Percentiles rank a stretch among this genome's conserved stretches.
Conservation (phyloP, 2,888 invertebrate species). For the Brenthis hecate region DNA sequence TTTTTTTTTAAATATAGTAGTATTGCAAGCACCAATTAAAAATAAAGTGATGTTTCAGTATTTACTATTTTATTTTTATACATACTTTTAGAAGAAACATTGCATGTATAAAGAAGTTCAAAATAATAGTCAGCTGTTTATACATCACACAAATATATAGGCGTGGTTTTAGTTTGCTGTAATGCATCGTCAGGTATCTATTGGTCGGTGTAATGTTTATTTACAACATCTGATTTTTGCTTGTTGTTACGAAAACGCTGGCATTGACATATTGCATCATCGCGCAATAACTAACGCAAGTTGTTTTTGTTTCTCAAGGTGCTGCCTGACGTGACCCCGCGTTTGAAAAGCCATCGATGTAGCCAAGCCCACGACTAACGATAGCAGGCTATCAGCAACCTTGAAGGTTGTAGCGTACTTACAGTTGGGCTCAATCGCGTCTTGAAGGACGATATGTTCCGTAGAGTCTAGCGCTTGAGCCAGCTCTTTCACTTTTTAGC, state of each 20-base stretch:
- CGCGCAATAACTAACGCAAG: constrained; percentile 43
- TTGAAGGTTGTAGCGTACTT: constrained; percentile 9
- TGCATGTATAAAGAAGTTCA: not conserved
- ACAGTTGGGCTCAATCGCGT: constrained; percentile 21
- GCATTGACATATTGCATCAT: constrained; percentile 78
- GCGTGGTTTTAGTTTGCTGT: constrained; percentile 2
- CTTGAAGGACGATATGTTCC: constrained; percentile 9
- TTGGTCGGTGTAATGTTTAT: constrained; percentile 57
- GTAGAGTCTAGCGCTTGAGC: constrained; percentile 6
- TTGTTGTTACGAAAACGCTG: constrained; percentile 63
- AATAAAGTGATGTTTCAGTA: too few relatives aligned
- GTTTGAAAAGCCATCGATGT: constrained; percentile 49
- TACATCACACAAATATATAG: not conserved
- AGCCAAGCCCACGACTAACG: constrained; percentile 1
- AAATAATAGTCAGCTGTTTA: constrained; percentile 13
- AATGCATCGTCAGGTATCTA: constrained; percentile 14
- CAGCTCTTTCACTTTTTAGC: constrained; percentile 16
- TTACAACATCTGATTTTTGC: constrained; percentile 49
- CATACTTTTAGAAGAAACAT: not conserved
- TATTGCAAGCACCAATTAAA: too few relatives aligned
- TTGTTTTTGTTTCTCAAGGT: constrained; percentile 35
- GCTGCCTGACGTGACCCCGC: constrained; percentile 51
- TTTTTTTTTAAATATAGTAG: too few relatives aligned
- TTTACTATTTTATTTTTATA: too few relatives aligned
- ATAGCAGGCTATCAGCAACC: constrained; percentile 5